Base-by-base conservation (phyloP, 1,140 invertebrate species). In the Ylistrum balloti region DNA sequence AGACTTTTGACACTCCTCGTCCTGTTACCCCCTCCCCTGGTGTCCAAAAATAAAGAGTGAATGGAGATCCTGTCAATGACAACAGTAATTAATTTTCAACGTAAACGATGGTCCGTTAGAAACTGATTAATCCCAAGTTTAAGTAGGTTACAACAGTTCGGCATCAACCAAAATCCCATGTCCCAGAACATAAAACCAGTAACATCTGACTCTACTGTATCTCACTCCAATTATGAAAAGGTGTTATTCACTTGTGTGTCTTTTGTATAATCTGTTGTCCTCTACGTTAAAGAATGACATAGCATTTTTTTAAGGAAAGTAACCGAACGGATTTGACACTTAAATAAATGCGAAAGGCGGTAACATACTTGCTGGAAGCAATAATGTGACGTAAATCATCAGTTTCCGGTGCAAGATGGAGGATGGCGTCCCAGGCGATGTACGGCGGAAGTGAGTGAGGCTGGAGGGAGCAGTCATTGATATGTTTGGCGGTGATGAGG, bases 361-460 rank as follows among this genome's bases (percentile, higher is more conserved):
- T 28, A 0, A 28, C 56, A 28, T n/a, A 74, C 56, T 74, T 74
- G 56, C n/a, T 74, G n/a, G 56, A 74, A 5, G 56, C n/a, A 11
- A 74, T 74, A 0, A 74, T 74, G 56, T 74, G 56, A 74, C 56
- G 56, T 28, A 74, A 17, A 28, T 74, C 56, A 17, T 28, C 56
- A 5, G 56, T 74, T 74, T 74, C 56, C 56, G 56, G 56, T 74
- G 56, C 56, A n/a, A 74, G 56, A 28, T 74, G 56, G 28, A 74
- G 56, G 11, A 74, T 74, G 56, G 56, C 56, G 56, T 74, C 56
- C 56, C 56, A 74, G 56, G 56, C 56, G n/a, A 74, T 74, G n/a
- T 74, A 74, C 22, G 56, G 17, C 15, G 56, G 56, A 74, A 74
- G 56, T n/a, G 56, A 74, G n/a, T 74, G 56, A 28, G 56, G 56